A percentile compares a stretch with the other conserved stretches of the same genome.
phyloP scores from a whole-genome alignment of 2,113 vertebrate species.

The Ceuthmochares aereus region DNA sequence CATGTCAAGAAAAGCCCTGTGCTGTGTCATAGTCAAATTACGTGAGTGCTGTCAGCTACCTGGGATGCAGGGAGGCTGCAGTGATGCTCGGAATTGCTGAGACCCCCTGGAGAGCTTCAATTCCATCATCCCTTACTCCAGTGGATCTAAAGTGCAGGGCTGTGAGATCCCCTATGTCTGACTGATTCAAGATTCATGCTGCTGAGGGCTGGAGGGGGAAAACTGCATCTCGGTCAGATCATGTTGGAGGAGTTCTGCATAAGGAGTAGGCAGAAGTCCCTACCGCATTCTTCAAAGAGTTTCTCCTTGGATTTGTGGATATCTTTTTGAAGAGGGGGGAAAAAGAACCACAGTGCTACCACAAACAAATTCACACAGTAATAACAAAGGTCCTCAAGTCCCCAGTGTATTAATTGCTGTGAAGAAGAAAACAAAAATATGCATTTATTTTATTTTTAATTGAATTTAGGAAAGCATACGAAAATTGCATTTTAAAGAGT shows the following conservation, averaged over 20 bases:
- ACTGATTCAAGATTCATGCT: conserved; percentile 19
- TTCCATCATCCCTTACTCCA: neutral
- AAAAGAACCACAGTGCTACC: neutral
- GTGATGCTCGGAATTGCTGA: neutral
- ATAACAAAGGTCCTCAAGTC: conserved; percentile 8
- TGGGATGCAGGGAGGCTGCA: neutral
- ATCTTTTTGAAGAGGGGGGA: neutral
- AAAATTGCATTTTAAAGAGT: neutral
- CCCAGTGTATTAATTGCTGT: conserved; percentile 45
- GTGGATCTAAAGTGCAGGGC: neutral
- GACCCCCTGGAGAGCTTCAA: neutral
- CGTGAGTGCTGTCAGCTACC: neutral
- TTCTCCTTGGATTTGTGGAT: conserved; percentile 18
- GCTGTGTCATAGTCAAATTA: neutral
- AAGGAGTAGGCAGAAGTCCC: conserved; percentile 38
- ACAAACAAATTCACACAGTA: neutral
- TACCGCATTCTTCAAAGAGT: conserved; percentile 18
- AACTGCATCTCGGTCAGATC: neutral
- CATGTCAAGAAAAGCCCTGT: neutral
- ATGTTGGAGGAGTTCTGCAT: neutral
- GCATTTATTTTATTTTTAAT: conserved; percentile 23
- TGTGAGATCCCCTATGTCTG: neutral
- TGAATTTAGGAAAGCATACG: neutral
- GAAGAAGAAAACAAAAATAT: neutral
- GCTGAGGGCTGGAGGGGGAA: neutral